Conservation (phyloP, 2,797 vertebrate genomes). For the Sebastes umbrosus region DNA sequence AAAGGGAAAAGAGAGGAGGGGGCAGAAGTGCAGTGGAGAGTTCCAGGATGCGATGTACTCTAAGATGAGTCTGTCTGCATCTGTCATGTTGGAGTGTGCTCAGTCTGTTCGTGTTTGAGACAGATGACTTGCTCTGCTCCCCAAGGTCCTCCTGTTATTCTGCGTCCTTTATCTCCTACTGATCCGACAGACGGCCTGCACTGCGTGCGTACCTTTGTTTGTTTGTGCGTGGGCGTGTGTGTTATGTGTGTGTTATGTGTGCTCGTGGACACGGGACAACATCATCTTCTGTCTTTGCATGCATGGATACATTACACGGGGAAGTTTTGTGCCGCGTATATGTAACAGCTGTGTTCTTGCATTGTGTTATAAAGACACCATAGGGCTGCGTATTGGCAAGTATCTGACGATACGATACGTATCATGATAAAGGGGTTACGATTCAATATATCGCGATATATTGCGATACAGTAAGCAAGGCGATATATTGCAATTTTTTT, state of each 20-base stretch:
- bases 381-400: too few relatives aligned
- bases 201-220: constrained; percentile 26
- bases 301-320: neutral
- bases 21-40: constrained; percentile 14
- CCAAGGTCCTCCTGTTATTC: constrained; percentile 77
- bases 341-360: too few relatives aligned
- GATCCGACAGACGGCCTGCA: constrained; percentile 57
- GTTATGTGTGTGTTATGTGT: neutral
- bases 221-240: neutral
- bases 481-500: too few relatives aligned
- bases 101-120: constrained; percentile 79
- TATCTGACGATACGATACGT: too few relatives aligned
- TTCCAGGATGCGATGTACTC: constrained; percentile 54
- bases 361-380: too few relatives aligned
- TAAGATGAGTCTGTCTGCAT: constrained; percentile 71
- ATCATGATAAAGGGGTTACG: too few relatives aligned
- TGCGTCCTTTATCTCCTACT: constrained; percentile 77
- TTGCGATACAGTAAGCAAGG: too few relatives aligned
- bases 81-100: constrained; percentile 73
- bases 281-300: neutral
- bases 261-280: too few relatives aligned
- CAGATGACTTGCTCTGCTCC: constrained; percentile 78
- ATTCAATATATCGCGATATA: too few relatives aligned
- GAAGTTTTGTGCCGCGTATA: constrained; percentile 25
- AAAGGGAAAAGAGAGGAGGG: neutral